Base-by-base conservation (phyloP, 2,113 vertebrate genomes). In the Aplodontia rufa region DNA sequence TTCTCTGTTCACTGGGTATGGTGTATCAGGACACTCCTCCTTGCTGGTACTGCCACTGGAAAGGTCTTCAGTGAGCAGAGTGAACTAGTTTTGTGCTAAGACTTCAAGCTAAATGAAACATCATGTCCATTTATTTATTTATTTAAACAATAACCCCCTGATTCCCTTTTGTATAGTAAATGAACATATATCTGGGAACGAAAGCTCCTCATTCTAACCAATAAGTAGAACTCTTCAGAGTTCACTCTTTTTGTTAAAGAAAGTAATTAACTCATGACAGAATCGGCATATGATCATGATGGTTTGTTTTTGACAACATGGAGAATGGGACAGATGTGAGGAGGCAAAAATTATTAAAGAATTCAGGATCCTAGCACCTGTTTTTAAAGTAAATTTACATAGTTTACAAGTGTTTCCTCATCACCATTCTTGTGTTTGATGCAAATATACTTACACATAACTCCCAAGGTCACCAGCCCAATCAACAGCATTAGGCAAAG, bases 391-490 rank as follows among this genome's bases (percentile, higher is more conserved):
- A 40, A 78, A 85, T 82, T 72, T 66, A 71, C 42, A 45, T 11
- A 51, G n/a, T 62, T 45, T 45, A 60, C 30, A 49, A 13, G 9
- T 4, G 12, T 55, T 90, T 88, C 19, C 12, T 49, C 71, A 35
- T 37, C 16, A 5, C 12, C 7, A 81, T 30, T 81, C 22, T 66
- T 42, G 69, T 20, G 49, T 49, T 85, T 45, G 53, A 68, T 75
- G 32, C 45, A 90, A 51, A 22, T 78, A 62, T 42, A 97, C 95
- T 97, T 96, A 97, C 97, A 93, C 87, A 88, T 66, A 37, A 94
- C 68, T 68, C 94, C 97, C 87, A 97, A 55, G 7, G 94, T 94
- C 80, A 97, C 94, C 79, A 96, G 42, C 16, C 96, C 97, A 24
- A 19, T 60, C 75, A 95, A 20, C 64, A 97, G 47, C 84, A 97